Percentiles rank a stretch among this genome's conserved stretches.
phyloP scores from a whole-genome alignment of 2,797 vertebrate genomes.

The Botia almorhae region DNA sequence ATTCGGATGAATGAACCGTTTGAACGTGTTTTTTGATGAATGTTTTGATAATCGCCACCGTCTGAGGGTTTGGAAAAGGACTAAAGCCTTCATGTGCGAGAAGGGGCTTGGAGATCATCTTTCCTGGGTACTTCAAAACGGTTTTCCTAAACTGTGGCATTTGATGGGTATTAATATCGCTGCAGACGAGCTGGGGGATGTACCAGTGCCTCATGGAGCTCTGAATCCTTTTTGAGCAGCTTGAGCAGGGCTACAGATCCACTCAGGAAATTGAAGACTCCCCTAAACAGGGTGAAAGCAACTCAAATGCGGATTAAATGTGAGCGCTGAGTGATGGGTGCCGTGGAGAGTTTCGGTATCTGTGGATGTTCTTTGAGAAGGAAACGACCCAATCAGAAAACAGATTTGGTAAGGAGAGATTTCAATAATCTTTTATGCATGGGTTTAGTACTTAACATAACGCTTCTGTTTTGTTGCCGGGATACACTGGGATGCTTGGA shows the following conservation, averaged over 20 bases:
- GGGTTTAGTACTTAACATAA: constrained; percentile 3
- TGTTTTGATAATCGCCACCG: constrained; percentile 15
- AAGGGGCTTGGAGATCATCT: constrained; percentile 26
- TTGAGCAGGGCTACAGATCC: constrained; percentile 14
- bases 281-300: not conserved
- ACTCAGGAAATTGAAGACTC: constrained; percentile 28
- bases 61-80: constrained; percentile 40
- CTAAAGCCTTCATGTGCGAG: constrained; percentile 49
- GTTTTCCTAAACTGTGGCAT: constrained; percentile 32
- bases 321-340: not conserved
- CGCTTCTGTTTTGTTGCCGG: not conserved
- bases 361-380: constrained; percentile 31
- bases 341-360: constrained; percentile 13
- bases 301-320: constrained; percentile 8
- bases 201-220: not conserved
- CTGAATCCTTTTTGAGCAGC: not conserved
- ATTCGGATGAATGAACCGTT: constrained; percentile 75
- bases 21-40: constrained; percentile 64
- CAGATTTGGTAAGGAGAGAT: constrained; percentile 41
- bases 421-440: constrained; percentile 16
- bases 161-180: constrained; percentile 38
- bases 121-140: constrained; percentile 25
- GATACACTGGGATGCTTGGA: not conserved
- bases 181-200: constrained; percentile 7
- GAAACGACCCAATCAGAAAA: constrained; percentile 3